These are phyloP conservation scores for Aspidoscelis tigris DNA, from an alignment of 2,113 vertebrate species.

Conservation along the genomic window DNA sequence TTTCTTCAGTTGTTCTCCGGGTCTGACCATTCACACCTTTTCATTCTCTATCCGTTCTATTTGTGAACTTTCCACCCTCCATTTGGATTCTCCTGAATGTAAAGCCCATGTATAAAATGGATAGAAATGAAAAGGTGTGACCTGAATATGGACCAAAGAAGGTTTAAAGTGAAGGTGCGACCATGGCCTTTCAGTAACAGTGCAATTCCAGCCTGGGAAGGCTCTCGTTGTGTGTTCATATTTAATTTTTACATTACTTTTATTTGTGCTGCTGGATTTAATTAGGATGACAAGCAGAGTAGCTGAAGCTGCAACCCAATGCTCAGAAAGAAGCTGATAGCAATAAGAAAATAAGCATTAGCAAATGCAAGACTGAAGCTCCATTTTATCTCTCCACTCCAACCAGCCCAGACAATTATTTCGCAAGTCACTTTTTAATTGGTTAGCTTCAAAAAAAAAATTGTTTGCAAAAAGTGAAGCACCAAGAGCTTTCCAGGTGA, in stretches of 20 bases:
- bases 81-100: no score
- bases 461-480: neutral
- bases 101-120: no score
- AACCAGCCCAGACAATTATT: conserved; percentile 9
- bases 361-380: neutral
- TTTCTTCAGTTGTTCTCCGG: no score
- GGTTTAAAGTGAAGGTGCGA: no score
- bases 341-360: neutral
- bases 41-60: no score
- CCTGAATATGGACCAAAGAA: no score
- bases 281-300: conserved; percentile 14
- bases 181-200: neutral
- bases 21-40: no score
- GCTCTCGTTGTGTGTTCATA: neutral
- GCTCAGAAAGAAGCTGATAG: neutral
- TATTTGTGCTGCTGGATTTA: conserved; percentile 14
- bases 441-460: neutral
- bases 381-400: conserved; percentile 16
- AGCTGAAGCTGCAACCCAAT: neutral
- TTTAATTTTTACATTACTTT: conserved; percentile 1
- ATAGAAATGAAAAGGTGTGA: no score
- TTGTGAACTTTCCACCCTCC: no score
- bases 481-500: neutral
- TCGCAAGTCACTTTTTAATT: conserved; percentile 4
- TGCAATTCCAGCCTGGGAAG: neutral